Evolutionary conservation across 2,797 vertebrate species (phyloP).

Genomic region (Gymnocypris eckloni): DNA sequence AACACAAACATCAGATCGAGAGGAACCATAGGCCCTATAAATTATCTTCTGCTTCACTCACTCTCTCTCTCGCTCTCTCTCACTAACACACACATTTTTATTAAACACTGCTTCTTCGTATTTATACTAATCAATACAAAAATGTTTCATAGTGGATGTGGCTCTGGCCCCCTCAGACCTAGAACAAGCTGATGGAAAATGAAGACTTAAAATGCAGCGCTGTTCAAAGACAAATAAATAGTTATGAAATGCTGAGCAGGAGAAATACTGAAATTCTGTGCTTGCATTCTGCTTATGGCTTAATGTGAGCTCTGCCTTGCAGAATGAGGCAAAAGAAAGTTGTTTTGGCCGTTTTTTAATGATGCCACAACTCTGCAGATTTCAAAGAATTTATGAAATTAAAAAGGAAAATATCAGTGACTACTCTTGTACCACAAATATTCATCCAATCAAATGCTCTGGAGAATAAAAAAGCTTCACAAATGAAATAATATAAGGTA

Average conservation of each 20-base stretch:
- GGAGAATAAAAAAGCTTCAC: not conserved
- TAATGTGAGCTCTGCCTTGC: slow-evolving; percentile 32
- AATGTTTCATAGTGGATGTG: slow-evolving; percentile 52
- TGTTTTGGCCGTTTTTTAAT: slow-evolving; percentile 25
- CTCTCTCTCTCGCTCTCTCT: not conserved
- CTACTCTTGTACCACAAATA: not conserved
- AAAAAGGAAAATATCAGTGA: not conserved
- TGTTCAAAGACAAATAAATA: slow-evolving; percentile 58
- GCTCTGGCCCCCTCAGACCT: slow-evolving; percentile 10
- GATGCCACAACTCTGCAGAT: not conserved
- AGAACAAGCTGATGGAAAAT: slow-evolving; percentile 29
- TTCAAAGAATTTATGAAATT: not conserved
- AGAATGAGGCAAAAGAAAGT: slow-evolving; percentile 21
- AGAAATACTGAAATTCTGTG: slow-evolving; percentile 48
- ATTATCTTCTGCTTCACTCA: slow-evolving; percentile 29
- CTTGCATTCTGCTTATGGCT: slow-evolving; percentile 44
- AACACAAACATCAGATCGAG: slow-evolving; percentile 59
- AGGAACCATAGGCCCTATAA: slow-evolving; percentile 55
- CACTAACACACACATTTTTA: slow-evolving; percentile 30
- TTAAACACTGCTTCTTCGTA: slow-evolving; percentile 38
- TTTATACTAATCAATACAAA: slow-evolving; percentile 55
- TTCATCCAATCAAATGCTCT: not conserved
- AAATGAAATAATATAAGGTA: not conserved
- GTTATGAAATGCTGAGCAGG: slow-evolving; percentile 57
- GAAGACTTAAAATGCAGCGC: slow-evolving; percentile 52